Evolutionary conservation across 2,888 invertebrate species (phyloP).

Genomic region (Stenotaenia linearis): DNA sequence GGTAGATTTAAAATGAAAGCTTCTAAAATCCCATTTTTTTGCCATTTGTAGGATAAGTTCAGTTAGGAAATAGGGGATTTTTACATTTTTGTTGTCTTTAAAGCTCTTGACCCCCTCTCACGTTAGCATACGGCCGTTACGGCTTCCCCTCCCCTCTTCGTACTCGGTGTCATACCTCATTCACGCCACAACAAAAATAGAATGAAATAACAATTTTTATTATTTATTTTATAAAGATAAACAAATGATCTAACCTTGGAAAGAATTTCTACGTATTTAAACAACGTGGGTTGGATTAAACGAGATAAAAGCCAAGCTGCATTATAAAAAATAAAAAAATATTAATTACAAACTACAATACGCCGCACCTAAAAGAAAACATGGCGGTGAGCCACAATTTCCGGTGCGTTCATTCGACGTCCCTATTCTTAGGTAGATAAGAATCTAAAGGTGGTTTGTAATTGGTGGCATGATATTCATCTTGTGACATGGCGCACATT

Average conservation of each 20-base stretch:
- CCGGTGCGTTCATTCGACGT: constrained; percentile 17
- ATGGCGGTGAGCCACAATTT: constrained; percentile 26
- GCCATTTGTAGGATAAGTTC: neutral
- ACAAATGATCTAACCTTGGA: neutral
- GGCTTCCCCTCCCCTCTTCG: neutral
- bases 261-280: neutral
- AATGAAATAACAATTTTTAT: no score
- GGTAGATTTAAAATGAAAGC: no score
- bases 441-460: constrained; percentile 10
- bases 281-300: neutral
- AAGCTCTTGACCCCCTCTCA: neutral
- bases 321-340: neutral
- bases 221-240: no score
- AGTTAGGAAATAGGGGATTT: neutral
- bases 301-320: neutral
- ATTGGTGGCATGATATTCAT: constrained; percentile 23
- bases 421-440: constrained; percentile 10
- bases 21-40: no score
- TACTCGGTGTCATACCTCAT: neutral
- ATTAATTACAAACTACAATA: constrained; percentile 22
- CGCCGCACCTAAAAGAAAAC: constrained; percentile 1
- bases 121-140: neutral
- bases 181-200: no score
- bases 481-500: constrained; percentile 16
- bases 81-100: neutral